These are phyloP conservation scores for Apogon talboti DNA, from an alignment of 2,797 vertebrate species.

Conservation along the genomic window DNA sequence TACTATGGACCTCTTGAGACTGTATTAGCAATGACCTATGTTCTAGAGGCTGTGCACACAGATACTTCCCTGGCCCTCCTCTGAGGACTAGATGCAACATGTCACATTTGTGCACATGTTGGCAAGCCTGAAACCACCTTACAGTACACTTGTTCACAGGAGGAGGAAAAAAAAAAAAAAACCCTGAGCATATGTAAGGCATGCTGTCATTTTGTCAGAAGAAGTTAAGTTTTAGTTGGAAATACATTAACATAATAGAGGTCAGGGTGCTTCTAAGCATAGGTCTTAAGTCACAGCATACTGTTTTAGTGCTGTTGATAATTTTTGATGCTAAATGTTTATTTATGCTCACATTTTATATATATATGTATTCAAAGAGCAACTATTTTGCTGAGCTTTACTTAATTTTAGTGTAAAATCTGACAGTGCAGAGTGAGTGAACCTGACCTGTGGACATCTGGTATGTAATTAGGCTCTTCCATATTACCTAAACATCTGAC, in stretches of 20 bases:
- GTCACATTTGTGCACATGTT: constrained; percentile 68
- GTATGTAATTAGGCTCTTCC: background rate
- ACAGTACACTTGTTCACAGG: constrained; percentile 60
- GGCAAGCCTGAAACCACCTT: constrained; percentile 46
- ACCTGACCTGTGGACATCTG: background rate
- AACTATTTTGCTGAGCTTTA: too few species aligned
- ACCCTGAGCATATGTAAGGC: constrained; percentile 50
- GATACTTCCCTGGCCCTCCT: constrained; percentile 39
- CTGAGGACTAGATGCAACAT: constrained; percentile 59
- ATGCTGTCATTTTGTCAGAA: constrained; percentile 75
- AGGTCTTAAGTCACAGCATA: too few species aligned
- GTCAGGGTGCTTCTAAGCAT: constrained; percentile 48
- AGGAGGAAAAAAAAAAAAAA: constrained; percentile 36
- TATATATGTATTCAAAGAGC: too few species aligned
- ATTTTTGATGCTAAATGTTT: too few species aligned
- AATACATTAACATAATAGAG: constrained; percentile 57
- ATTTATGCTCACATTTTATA: too few species aligned
- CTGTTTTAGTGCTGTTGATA: too few species aligned
- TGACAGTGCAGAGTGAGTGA: background rate
- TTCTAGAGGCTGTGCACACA: constrained; percentile 41
- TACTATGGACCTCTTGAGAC: constrained; percentile 51
- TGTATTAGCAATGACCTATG: constrained; percentile 47
- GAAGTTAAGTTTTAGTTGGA: constrained; percentile 58
- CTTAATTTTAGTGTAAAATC: too few species aligned
- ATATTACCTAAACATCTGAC: background rate